Evolutionary conservation across 2,797 vertebrate genomes (phyloP).

Genomic region (Xiphorhynchus erythropygius): DNA sequence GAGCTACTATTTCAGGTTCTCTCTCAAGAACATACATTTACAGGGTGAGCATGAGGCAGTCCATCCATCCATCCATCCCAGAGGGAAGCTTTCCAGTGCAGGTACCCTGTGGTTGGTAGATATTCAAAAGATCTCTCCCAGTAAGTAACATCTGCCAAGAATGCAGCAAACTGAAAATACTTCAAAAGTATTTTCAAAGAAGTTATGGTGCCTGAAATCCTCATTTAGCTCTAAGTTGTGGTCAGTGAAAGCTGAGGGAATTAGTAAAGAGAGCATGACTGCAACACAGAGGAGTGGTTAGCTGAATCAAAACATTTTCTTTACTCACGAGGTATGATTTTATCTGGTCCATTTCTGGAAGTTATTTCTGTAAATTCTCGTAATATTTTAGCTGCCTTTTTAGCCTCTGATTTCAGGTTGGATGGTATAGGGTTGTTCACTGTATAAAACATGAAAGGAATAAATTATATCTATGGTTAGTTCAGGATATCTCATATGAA

Average conservation of each 20-base stretch:
- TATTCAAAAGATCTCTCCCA: not conserved
- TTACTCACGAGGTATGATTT: constrained; percentile 91
- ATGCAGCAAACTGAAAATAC: not conserved
- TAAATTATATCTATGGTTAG: not conserved
- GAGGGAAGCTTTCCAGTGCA: not conserved
- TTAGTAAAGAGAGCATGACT: not conserved
- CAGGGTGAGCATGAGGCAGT: not conserved
- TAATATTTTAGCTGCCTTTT: constrained; percentile 95
- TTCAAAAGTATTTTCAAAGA: not conserved
- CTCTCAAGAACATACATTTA: not conserved
- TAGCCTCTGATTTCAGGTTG: constrained; percentile 91
- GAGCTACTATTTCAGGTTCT: not conserved
- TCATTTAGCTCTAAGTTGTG: not conserved
- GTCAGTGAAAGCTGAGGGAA: not conserved
- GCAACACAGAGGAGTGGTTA: not conserved
- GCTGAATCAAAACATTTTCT: not conserved
- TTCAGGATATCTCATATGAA: not conserved
- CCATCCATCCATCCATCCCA: not conserved
- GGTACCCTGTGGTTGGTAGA: not conserved
- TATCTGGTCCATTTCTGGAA: constrained; percentile 90
- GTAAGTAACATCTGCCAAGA: not conserved
- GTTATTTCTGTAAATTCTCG: constrained; percentile 95
- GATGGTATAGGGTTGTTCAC: constrained; percentile 93
- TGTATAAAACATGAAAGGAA: constrained; percentile 56
- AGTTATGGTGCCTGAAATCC: not conserved